Percentiles rank a stretch among this genome's conserved stretches.
Evolutionary conservation across 92 coral and sea anemone genomes (phyloP).

Genomic region (Desmophyllum pertusum): DNA sequence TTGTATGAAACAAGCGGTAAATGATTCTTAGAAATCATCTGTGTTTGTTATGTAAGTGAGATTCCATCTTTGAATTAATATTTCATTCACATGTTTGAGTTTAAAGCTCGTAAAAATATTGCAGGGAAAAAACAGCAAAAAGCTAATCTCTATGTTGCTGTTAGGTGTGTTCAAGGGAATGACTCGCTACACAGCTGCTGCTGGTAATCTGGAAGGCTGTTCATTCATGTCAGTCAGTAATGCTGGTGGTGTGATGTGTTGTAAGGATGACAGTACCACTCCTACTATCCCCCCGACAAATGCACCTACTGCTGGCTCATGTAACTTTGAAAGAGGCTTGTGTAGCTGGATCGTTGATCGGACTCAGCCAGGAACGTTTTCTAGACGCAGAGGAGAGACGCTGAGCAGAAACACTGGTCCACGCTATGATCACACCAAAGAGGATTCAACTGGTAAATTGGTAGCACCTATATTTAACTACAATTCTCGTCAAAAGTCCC

Average conservation of each 20-base stretch:
- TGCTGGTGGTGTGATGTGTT: slow-evolving; percentile 90
- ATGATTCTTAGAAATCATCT: too few relatives aligned
- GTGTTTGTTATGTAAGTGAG: too few relatives aligned
- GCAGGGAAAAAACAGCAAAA: too few relatives aligned
- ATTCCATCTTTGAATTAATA: too few relatives aligned
- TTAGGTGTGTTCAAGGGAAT: slow-evolving; percentile 59
- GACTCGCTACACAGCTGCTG: slow-evolving; percentile 67
- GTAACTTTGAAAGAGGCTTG: slow-evolving; percentile 78
- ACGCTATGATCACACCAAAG: slow-evolving; percentile 86
- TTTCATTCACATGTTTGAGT: too few relatives aligned
- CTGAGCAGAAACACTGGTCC: slow-evolving; percentile 91
- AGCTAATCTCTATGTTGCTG: not conserved
- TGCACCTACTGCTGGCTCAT: slow-evolving; percentile 80
- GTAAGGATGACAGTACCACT: slow-evolving; percentile 71
- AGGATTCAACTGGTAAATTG: slow-evolving; percentile 68
- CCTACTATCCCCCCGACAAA: slow-evolving; percentile 73
- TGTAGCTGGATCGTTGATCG: slow-evolving; percentile 75
- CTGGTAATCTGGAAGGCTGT: slow-evolving; percentile 76
- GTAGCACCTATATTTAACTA: not conserved
- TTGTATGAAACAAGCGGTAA: too few relatives aligned
- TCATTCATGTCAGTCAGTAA: slow-evolving; percentile 52
- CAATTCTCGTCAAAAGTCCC: too few relatives aligned
- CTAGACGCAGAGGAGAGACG: slow-evolving; percentile 73
- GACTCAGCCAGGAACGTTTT: slow-evolving; percentile 40
- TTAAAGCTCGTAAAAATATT: too few relatives aligned